phyloP scores from a whole-genome alignment of 1,140 invertebrate genomes.

The Cheumatopsyche charites region DNA sequence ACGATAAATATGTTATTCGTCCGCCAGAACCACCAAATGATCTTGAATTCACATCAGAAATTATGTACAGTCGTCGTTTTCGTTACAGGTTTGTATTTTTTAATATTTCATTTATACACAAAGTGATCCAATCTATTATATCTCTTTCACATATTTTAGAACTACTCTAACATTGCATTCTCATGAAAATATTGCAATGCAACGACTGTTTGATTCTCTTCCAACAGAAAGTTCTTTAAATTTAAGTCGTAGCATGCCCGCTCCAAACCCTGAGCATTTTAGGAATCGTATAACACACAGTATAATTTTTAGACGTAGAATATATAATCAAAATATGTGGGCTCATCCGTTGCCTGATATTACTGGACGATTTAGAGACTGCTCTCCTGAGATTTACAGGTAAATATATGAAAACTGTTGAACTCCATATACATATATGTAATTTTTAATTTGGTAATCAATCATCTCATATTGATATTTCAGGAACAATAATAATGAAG shows the following conservation, averaged over 20 bases:
- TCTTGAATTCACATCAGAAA: slow-evolving; percentile 3
- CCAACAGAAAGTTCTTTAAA: slow-evolving; percentile 47
- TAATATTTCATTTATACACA: neutral
- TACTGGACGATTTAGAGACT: slow-evolving; percentile 72
- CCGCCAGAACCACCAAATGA: slow-evolving; percentile 38
- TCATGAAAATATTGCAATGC: slow-evolving; percentile 61
- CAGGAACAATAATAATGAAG: slow-evolving; percentile 77
- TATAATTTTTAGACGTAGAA: slow-evolving; percentile 63
- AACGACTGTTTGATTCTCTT: slow-evolving; percentile 58
- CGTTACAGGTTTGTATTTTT: slow-evolving; percentile 42
- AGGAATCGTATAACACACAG: neutral
- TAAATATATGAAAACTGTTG: slow-evolving; percentile 50
- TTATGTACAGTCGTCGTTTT: slow-evolving; percentile 37
- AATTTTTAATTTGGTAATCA: slow-evolving; percentile 1
- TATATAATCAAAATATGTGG: slow-evolving; percentile 81
- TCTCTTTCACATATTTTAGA: slow-evolving; percentile 50
- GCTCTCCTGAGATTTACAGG: slow-evolving; percentile 76
- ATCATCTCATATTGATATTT: slow-evolving; percentile 50
- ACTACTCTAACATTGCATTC: slow-evolving; percentile 66
- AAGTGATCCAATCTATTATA: neutral
- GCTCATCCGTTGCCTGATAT: slow-evolving; percentile 69
- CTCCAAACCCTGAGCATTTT: neutral
- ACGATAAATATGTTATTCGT: slow-evolving; percentile 82
- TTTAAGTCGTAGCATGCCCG: neutral
- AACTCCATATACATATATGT: too few relatives aligned